Percentiles rank a stretch among this genome's conserved stretches.
phyloP scores from a whole-genome alignment of 2,888 invertebrate genomes.

The Plagodis dolabraria region DNA sequence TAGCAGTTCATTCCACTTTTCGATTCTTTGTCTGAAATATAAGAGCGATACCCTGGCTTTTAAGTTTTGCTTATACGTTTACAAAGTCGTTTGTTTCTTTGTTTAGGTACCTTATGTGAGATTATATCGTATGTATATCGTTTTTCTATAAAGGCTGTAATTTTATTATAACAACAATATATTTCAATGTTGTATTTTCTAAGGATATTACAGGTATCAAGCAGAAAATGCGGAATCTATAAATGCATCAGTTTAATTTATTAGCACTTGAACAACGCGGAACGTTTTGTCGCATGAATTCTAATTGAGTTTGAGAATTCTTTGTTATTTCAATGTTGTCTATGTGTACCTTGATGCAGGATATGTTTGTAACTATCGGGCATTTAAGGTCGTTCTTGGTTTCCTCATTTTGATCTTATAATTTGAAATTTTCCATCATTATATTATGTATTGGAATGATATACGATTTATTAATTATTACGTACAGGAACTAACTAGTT shows the following conservation, averaged over 20 bases:
- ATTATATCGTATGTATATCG: too few species aligned
- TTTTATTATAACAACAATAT: too few species aligned
- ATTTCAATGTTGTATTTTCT: too few species aligned
- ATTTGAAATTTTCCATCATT: constrained; percentile 51
- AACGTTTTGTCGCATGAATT: constrained; percentile 42
- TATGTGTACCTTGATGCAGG: constrained; percentile 18
- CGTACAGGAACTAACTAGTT: too few species aligned
- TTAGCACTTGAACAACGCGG: constrained; percentile 44
- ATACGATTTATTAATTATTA: constrained; percentile 12
- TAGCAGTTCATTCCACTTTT: constrained; percentile 43
- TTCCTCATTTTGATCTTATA: constrained; percentile 48
- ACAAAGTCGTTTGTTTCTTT: neutral
- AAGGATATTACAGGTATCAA: too few species aligned
- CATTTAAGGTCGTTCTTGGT: constrained; percentile 39
- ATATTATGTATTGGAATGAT: constrained; percentile 19
- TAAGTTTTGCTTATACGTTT: neutral
- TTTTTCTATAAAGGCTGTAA: too few species aligned
- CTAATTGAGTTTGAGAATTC: constrained; percentile 39
- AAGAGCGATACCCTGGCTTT: constrained; percentile 6
- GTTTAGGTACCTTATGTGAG: neutral
- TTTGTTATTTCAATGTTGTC: constrained; percentile 33
- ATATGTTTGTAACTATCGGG: constrained; percentile 27
- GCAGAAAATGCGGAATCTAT: constrained; percentile 30
- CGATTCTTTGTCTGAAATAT: constrained; percentile 24
- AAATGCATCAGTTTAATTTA: constrained; percentile 32